A percentile compares a stretch with the other conserved stretches of the same genome.
Conservation (phyloP, 2,113 vertebrate genomes). For the Pyrgilauda ruficollis region DNA sequence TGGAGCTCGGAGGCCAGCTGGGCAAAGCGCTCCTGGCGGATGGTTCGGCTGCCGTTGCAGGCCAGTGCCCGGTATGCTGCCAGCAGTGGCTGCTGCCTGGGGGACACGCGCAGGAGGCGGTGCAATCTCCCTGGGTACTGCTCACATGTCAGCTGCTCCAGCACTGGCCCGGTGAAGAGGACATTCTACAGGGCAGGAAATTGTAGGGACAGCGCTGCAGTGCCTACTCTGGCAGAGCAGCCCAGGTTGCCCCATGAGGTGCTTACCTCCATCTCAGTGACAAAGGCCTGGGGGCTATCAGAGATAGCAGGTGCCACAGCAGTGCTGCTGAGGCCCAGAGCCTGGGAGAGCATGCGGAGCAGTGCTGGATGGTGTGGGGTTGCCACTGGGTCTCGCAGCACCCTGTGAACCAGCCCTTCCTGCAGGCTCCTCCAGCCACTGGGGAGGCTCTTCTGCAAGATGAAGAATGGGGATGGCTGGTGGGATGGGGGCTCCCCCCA, state of each 20-base stretch:
- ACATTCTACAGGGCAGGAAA: constrained; percentile 65
- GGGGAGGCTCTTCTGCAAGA: constrained; percentile 65
- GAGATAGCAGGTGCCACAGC: not conserved
- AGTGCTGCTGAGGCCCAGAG: constrained; percentile 57
- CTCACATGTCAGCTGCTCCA: constrained; percentile 85
- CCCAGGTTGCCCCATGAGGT: rapidly evolving
- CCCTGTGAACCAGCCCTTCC: constrained; percentile 72
- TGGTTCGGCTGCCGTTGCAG: constrained; percentile 70
- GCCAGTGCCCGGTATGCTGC: constrained; percentile 65
- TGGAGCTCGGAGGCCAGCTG: constrained; percentile 80
- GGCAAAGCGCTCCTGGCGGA: constrained; percentile 75
- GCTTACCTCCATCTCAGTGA: constrained; percentile 81
- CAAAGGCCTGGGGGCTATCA: constrained; percentile 60
- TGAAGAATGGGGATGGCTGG: not conserved
- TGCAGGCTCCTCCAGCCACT: constrained; percentile 55
- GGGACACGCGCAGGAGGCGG: constrained; percentile 73
- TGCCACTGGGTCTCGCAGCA: constrained; percentile 62
- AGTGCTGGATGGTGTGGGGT: constrained; percentile 54
- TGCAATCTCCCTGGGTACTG: constrained; percentile 66
- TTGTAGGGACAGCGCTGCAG: rapidly evolving
- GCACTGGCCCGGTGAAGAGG: constrained; percentile 76
- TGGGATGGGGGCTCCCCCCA: rapidly evolving
- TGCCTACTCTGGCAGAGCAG: not conserved
- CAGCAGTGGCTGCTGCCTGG: constrained; percentile 69
- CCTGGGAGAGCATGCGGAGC: constrained; percentile 75